phyloP scores from a whole-genome alignment of 2,888 invertebrate genomes.

The Pollenia labialis region DNA sequence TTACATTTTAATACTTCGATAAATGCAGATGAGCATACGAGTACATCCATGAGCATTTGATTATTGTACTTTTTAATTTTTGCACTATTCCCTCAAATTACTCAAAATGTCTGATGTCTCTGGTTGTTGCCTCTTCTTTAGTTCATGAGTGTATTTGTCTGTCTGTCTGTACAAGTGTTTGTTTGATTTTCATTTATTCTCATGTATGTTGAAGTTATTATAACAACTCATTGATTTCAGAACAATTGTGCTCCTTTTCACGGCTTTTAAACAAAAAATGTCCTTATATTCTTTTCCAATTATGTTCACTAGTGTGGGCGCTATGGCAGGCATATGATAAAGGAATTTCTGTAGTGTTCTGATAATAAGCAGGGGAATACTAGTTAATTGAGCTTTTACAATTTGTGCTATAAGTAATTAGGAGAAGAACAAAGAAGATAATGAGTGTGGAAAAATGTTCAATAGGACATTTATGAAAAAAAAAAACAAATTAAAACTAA shows the following conservation, averaged over 20 bases:
- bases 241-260: conserved; percentile 54
- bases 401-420: not conserved
- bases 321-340: not conserved
- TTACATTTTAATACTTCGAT: no score
- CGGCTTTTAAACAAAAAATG: conserved; percentile 40
- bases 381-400: conserved; percentile 13
- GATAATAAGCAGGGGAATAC: not conserved
- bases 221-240: conserved; percentile 64
- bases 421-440: not conserved
- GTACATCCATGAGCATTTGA: no score
- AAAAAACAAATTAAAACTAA: conserved; percentile 20
- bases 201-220: conserved; percentile 32
- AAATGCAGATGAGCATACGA: no score
- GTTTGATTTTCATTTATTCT: not conserved
- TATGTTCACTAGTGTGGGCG: conserved; percentile 2
- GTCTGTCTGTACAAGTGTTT: not conserved
- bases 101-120: not conserved
- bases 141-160: not conserved
- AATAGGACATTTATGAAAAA: not conserved
- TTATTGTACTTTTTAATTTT: no score
- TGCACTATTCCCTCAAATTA: not conserved
- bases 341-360: not conserved
- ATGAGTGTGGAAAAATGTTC: not conserved
- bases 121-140: not conserved
- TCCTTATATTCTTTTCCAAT: conserved; percentile 3